These are phyloP conservation scores for Phaedon cochleariae DNA, from an alignment of 2,888 invertebrate genomes.

Conservation along the genomic window DNA sequence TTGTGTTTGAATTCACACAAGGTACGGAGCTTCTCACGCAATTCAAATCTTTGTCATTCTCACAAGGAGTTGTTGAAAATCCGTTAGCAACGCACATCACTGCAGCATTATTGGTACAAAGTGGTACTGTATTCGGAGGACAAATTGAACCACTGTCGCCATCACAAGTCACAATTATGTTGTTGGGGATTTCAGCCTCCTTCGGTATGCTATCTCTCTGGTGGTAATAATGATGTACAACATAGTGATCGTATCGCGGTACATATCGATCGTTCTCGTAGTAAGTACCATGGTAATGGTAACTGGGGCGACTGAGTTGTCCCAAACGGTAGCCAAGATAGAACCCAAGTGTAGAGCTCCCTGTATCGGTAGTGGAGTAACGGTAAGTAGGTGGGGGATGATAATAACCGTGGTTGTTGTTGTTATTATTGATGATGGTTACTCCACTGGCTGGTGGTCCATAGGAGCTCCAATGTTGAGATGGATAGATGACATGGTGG, in stretches of 20 bases:
- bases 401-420: slow-evolving; percentile 37
- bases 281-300: slow-evolving; percentile 41
- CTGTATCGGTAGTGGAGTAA: slow-evolving; percentile 47
- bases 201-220: slow-evolving; percentile 50
- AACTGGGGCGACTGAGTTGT: slow-evolving; percentile 51
- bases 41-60: slow-evolving; percentile 45
- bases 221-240: slow-evolving; percentile 58
- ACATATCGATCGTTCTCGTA: slow-evolving; percentile 46
- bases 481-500: slow-evolving; percentile 22
- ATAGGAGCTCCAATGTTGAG: slow-evolving; percentile 24
- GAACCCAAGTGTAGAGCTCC: slow-evolving; percentile 51
- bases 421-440: slow-evolving; percentile 48
- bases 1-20: slow-evolving; percentile 52
- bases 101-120: slow-evolving; percentile 58
- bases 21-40: slow-evolving; percentile 55
- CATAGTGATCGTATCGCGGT: slow-evolving; percentile 54
- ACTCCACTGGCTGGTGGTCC: slow-evolving; percentile 36
- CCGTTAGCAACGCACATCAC: slow-evolving; percentile 58
- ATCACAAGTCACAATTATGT: slow-evolving; percentile 54
- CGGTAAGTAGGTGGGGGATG: slow-evolving; percentile 41
- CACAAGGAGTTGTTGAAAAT: slow-evolving; percentile 52
- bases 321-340: slow-evolving; percentile 53
- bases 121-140: slow-evolving; percentile 54
- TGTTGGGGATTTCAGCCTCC: slow-evolving; percentile 52
- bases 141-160: slow-evolving; percentile 56